Percentiles rank a stretch among this genome's conserved stretches.
These are phyloP conservation scores for Apocrypta bakeri DNA, from an alignment of 1,140 invertebrate genomes.

Conservation along the genomic window DNA sequence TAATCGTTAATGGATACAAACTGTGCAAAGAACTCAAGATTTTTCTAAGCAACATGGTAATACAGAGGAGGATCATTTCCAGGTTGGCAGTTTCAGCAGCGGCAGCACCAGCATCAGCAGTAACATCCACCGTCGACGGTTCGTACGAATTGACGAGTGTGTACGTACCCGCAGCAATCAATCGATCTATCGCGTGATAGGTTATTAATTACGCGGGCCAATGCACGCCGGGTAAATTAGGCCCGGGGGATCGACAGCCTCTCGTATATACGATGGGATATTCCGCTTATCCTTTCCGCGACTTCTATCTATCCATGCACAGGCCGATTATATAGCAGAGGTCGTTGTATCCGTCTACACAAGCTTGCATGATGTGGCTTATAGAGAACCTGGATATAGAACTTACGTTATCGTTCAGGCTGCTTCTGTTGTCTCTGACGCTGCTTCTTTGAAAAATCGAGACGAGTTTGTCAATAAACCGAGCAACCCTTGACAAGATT, in stretches of 20 bases:
- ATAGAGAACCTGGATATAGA: no score
- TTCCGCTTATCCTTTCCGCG: slow-evolving; percentile 7
- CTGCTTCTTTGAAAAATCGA: no score
- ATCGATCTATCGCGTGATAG: slow-evolving; percentile 3
- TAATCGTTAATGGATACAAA: no score
- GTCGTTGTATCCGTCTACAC: no score
- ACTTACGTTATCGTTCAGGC: neutral
- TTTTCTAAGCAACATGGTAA: no score
- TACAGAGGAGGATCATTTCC: no score
- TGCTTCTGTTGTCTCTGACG: no score
- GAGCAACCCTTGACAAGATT: no score
- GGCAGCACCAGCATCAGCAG: neutral
- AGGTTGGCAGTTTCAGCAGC: neutral
- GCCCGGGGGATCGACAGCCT: neutral
- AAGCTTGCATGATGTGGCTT: neutral
- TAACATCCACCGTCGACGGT: neutral
- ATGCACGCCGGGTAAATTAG: neutral
- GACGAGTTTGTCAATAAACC: no score
- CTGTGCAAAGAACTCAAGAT: no score
- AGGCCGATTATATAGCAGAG: no score
- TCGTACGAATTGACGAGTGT: neutral
- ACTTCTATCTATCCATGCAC: neutral
- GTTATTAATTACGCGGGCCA: slow-evolving; percentile 4
- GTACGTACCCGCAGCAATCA: slow-evolving; percentile 1
- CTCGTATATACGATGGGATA: neutral